Conservation (phyloP, 2,113 vertebrate genomes). For the Bagarius yarrelli region DNA sequence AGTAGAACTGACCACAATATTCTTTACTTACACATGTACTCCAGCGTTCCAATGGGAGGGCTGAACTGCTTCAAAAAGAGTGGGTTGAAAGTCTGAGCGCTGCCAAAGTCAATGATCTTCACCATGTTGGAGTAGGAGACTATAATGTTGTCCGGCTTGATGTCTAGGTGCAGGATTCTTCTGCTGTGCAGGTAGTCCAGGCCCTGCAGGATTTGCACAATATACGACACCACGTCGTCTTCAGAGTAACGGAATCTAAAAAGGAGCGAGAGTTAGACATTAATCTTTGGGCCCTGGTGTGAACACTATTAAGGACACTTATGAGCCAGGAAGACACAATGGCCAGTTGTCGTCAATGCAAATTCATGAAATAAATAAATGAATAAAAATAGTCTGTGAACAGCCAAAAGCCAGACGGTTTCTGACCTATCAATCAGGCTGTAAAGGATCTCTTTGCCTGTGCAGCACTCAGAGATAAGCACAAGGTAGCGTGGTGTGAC, state of each 20-base stretch:
- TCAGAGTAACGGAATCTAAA: slow-evolving; percentile 94
- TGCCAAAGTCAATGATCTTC: slow-evolving; percentile 97
- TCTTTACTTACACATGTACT: slow-evolving; percentile 89
- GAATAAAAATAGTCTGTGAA: not conserved
- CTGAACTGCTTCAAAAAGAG: slow-evolving; percentile 86
- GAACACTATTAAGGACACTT: not conserved
- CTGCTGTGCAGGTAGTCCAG: slow-evolving; percentile 88
- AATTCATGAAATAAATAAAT: not conserved
- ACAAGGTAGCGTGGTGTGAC: slow-evolving; percentile 97
- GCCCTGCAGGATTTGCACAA: slow-evolving; percentile 90
- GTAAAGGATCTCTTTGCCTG: slow-evolving; percentile 91
- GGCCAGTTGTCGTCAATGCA: not conserved
- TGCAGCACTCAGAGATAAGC: slow-evolving; percentile 90
- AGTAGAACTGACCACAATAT: not conserved
- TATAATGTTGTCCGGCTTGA: slow-evolving; percentile 92
- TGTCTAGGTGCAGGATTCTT: slow-evolving; percentile 90
- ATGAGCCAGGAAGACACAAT: slow-evolving; percentile 15
- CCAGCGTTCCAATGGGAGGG: slow-evolving; percentile 84
- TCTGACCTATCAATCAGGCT: slow-evolving; percentile 90
- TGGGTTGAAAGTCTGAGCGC: slow-evolving; percentile 89
- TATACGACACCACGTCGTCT: slow-evolving; percentile 88
- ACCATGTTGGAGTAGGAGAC: slow-evolving; percentile 84
- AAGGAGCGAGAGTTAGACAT: not conserved
- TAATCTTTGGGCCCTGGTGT: not conserved
- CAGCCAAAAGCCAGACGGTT: not conserved